Base-by-base conservation (phyloP, 53 echinoderm and acorn worm species). In the Hippasteria phrygiana region DNA sequence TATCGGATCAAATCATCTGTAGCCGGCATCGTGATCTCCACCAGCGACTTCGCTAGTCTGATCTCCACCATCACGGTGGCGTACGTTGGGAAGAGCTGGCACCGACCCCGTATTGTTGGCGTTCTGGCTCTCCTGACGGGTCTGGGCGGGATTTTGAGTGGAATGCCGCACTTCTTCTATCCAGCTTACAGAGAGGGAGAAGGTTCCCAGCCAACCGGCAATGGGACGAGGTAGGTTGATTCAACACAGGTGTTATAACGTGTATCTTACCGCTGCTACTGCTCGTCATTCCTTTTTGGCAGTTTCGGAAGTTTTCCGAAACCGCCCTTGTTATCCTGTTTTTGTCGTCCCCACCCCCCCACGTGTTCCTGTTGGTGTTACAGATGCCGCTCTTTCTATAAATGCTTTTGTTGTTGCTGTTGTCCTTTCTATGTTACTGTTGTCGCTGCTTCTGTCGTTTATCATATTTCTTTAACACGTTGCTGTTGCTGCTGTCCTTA, bases 71-170 rank as follows among this genome's bases (percentile, higher is more conserved):
- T 78, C 14, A 1, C 36, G 34, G 88, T 88, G 36, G 78, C 88
- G 0, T 88, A 88, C 37, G 11, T 88, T 2, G 78, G 88, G 11
- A 53, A 63, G 48, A 67, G 42, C 27, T 63, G 43, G 42, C 88
- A 88, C 36, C 47, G 88, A 51, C 88, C 88, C 11, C 63, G 88
- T 1, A 88, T 88, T 18, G 47, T 88, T 12, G 88, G 67, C 2
- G 7, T 65, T 0, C 22, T 62, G 32, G 75, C 32, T 0, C 32
- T 78, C 59, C 17, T 88, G 17, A 51, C 74, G 22, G 88, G 77
- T 9, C 36, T 88, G 0, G 88, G 88, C 0, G 75, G 63, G 16
- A 51, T 78, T 13, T 63, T 88, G 20, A 55, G 77, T 32, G 75
- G 64, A 7, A 4, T 88, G n/a, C 78, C 88, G 2, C 88, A 88